phyloP scores from a whole-genome alignment of 2,888 invertebrate genomes.

The Sycophila texana region DNA sequence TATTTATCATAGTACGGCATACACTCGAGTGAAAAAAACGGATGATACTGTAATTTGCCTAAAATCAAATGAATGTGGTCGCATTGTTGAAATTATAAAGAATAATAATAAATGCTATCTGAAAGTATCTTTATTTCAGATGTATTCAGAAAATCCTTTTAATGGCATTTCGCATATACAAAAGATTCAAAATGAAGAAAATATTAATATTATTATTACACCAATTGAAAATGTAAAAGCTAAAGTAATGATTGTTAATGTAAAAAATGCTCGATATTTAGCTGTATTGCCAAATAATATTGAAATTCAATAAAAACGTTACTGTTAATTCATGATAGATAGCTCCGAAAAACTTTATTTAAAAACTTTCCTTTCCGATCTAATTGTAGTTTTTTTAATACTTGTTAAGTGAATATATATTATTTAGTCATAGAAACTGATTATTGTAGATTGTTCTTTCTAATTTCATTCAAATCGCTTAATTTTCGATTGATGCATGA shows the following conservation, averaged over 20 bases:
- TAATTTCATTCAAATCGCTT: too few species aligned
- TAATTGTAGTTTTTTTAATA: too few species aligned
- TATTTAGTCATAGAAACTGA: too few species aligned
- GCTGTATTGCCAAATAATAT: neutral
- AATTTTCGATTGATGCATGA: too few species aligned
- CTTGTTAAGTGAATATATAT: too few species aligned
- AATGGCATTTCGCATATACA: neutral
- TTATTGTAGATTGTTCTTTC: too few species aligned
- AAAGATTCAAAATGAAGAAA: neutral
- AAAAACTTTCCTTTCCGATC: too few species aligned
- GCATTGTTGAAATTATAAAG: neutral
- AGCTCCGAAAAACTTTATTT: too few species aligned
- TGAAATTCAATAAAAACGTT: constrained; percentile 11
- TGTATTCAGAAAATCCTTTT: neutral
- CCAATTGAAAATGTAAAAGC: neutral
- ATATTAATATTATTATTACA: neutral
- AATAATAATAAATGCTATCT: neutral
- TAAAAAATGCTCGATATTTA: neutral
- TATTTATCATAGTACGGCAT: constrained; percentile 13
- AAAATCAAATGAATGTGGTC: neutral
- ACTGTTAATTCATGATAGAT: too few species aligned
- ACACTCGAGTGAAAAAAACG: constrained; percentile 8
- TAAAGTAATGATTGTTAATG: constrained; percentile 2
- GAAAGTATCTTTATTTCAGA: neutral
- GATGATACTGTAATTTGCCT: constrained; percentile 15